Percentiles rank a stretch among this genome's conserved stretches.
Conservation (phyloP, 2,113 vertebrate species). For the Lates calcarifer region DNA sequence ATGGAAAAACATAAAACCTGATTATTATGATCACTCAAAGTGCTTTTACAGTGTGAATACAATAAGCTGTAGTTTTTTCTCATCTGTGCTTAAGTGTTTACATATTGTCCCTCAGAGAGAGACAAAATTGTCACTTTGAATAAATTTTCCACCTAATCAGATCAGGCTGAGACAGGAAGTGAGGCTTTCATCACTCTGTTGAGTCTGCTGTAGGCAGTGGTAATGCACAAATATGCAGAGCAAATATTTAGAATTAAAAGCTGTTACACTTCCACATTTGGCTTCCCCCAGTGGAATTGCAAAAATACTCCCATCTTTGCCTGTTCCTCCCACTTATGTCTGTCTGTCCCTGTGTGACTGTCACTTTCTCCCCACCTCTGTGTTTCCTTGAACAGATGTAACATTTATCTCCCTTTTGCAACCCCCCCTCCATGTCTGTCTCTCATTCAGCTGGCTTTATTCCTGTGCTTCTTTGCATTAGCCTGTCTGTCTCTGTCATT, state of each 20-base stretch:
- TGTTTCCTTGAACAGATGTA: slow-evolving; percentile 8
- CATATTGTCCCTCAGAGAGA: background rate
- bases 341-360: background rate
- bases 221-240: slow-evolving; percentile 13
- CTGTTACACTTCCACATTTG: background rate
- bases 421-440: background rate
- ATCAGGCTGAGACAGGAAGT: slow-evolving; percentile 14
- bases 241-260: slow-evolving; percentile 27
- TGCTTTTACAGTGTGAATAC: background rate
- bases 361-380: background rate
- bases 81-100: background rate
- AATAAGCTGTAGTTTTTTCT: background rate
- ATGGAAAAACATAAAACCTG: background rate
- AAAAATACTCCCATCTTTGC: background rate
- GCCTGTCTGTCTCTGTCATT: background rate
- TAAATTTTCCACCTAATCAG: slow-evolving; percentile 13
- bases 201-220: background rate
- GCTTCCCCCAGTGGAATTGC: background rate
- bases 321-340: background rate
- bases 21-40: background rate
- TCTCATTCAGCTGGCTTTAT: background rate
- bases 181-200: slow-evolving; percentile 9
- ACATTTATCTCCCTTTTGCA: background rate
- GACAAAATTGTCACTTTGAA: background rate
- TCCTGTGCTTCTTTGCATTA: background rate